These are phyloP conservation scores for Morpho achilles DNA, from an alignment of 2,888 invertebrate genomes.

Conservation along the genomic window DNA sequence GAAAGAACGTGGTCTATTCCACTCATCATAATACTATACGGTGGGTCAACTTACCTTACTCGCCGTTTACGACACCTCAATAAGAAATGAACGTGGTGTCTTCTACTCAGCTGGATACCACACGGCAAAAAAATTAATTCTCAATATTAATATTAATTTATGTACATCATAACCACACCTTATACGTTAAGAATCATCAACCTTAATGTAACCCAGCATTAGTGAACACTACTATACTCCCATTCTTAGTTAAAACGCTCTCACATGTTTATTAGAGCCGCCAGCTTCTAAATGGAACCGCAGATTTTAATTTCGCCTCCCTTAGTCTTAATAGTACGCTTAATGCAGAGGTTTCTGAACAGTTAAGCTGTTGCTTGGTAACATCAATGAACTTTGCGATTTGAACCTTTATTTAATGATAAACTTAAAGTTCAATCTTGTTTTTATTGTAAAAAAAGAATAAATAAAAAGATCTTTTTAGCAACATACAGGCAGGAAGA, in stretches of 20 bases:
- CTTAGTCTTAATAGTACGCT: conserved; percentile 8
- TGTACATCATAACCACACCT: too few species aligned
- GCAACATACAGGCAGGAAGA: too few species aligned
- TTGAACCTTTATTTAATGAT: neutral
- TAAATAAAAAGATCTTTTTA: neutral
- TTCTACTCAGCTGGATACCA: too few species aligned
- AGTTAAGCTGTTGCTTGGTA: conserved; percentile 5
- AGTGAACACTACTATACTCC: conserved; percentile 1
- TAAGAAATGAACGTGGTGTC: too few species aligned
- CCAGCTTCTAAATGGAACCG: conserved; percentile 15
- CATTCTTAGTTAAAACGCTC: conserved; percentile 11
- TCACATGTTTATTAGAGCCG: conserved; percentile 6
- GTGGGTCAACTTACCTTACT: too few species aligned
- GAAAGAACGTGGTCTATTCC: too few species aligned
- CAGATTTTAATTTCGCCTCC: conserved; percentile 23
- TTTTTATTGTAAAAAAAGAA: too few species aligned
- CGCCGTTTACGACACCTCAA: too few species aligned
- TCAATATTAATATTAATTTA: too few species aligned
- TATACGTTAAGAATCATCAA: neutral
- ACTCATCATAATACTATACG: too few species aligned
- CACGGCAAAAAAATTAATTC: too few species aligned
- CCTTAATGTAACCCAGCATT: neutral
- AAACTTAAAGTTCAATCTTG: neutral
- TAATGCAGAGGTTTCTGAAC: conserved; percentile 9
- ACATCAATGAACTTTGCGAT: neutral